Evolutionary conservation across 2,797 vertebrate species (phyloP).

Genomic region (Hemibagrus guttatus): DNA sequence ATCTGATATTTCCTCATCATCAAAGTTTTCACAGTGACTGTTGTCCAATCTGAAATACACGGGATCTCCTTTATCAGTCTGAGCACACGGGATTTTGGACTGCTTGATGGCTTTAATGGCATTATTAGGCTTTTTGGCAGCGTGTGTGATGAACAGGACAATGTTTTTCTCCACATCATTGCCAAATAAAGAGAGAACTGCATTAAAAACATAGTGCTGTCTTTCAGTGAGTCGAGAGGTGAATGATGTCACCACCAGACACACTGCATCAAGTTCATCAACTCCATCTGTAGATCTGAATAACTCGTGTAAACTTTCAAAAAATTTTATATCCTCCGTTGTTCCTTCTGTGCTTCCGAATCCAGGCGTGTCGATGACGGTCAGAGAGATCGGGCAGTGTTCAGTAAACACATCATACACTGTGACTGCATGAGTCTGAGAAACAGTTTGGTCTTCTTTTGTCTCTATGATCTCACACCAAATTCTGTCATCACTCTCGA

Average conservation of each 20-base stretch:
- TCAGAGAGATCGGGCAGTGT: slow-evolving; percentile 18
- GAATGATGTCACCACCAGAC: slow-evolving; percentile 20
- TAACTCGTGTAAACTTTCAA: slow-evolving; percentile 5
- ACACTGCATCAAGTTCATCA: slow-evolving; percentile 27
- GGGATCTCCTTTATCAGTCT: slow-evolving; percentile 9
- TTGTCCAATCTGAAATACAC: slow-evolving; percentile 51
- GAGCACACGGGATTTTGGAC: slow-evolving; percentile 18
- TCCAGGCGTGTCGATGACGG: slow-evolving; percentile 21
- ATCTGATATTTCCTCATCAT: neutral
- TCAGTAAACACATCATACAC: slow-evolving; percentile 25
- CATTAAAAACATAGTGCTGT: slow-evolving; percentile 34
- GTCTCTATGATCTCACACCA: slow-evolving; percentile 35
- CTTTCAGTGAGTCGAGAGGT: slow-evolving; percentile 3
- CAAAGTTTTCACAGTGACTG: neutral
- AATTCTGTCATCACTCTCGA: slow-evolving; percentile 1
- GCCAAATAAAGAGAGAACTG: slow-evolving; percentile 45
- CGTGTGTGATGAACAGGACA: slow-evolving; percentile 36
- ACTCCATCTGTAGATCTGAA: neutral
- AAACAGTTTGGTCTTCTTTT: slow-evolving; percentile 5
- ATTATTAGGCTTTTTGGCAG: neutral
- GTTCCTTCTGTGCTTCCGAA: neutral
- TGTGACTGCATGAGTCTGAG: slow-evolving; percentile 30
- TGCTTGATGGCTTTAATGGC: slow-evolving; percentile 14
- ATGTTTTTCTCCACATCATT: slow-evolving; percentile 45
- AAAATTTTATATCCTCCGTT: neutral